phyloP scores from a whole-genome alignment of 2,797 vertebrate genomes.

The Sylvia borin region DNA sequence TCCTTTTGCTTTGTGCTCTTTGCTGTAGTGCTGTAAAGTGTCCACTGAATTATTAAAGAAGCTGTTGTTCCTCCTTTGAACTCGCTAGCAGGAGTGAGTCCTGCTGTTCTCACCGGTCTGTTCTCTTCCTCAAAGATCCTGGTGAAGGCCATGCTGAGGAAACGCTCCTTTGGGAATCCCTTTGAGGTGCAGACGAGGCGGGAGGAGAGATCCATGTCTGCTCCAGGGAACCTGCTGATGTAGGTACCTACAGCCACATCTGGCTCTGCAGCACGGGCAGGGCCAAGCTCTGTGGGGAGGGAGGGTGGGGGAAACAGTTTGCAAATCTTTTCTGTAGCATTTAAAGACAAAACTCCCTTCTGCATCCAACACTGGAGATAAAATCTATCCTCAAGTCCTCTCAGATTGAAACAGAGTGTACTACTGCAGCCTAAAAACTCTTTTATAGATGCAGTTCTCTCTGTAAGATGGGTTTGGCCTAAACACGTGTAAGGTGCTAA shows the following conservation, averaged over 20 bases:
- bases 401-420: not conserved
- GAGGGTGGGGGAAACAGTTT: not conserved
- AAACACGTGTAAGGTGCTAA: not conserved
- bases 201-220: slow-evolving; percentile 92
- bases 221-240: slow-evolving; percentile 90
- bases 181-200: slow-evolving; percentile 85
- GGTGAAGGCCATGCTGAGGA: slow-evolving; percentile 96
- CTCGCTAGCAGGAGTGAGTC: not conserved
- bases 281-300: not conserved
- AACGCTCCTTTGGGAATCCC: slow-evolving; percentile 94
- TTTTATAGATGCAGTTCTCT: not conserved
- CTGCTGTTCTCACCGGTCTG: not conserved
- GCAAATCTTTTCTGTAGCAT: not conserved
- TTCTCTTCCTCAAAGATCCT: slow-evolving; percentile 82
- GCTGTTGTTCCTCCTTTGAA: not conserved
- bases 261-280: accelerated
- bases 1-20: not conserved
- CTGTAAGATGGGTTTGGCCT: not conserved
- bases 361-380: not conserved
- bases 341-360: not conserved
- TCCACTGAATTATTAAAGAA: not conserved
- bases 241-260: slow-evolving; percentile 74
- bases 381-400: not conserved
- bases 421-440: not conserved
- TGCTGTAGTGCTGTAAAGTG: not conserved